Percentiles rank a stretch among this genome's conserved stretches.
phyloP scores from a whole-genome alignment of 2,888 invertebrate species.

The Tenthredo scrophulariae region DNA sequence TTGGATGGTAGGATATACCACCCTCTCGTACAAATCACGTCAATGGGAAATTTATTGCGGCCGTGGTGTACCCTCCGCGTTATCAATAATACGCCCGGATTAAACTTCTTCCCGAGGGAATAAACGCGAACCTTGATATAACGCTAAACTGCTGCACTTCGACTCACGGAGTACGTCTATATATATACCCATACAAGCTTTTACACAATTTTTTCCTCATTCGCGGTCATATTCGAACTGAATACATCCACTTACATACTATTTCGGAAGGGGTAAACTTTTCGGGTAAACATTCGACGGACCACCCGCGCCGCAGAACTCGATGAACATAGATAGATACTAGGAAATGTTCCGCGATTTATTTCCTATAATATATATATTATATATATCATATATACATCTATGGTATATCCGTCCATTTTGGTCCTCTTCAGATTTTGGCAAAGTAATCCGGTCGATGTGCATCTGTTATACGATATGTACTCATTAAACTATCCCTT shows the following conservation, averaged over 20 bases:
- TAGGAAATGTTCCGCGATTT: neutral
- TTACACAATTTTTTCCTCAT: neutral
- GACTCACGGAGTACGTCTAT: neutral
- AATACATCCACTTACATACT: neutral
- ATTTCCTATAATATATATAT: neutral
- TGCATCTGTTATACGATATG: neutral
- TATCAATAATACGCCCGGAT: slow-evolving; percentile 62
- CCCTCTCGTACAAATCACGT: slow-evolving; percentile 71
- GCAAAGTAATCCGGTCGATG: neutral
- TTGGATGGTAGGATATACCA: slow-evolving; percentile 20
- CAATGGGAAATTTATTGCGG: slow-evolving; percentile 70
- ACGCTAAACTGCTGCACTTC: slow-evolving; percentile 17
- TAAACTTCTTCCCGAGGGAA: slow-evolving; percentile 42
- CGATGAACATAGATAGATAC: neutral
- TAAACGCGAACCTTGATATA: neutral
- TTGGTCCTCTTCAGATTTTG: neutral
- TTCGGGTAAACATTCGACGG: neutral
- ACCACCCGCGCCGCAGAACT: neutral
- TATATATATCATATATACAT: neutral
- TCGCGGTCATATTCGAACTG: neutral
- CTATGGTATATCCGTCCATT: neutral
- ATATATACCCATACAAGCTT: neutral
- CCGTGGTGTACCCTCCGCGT: slow-evolving; percentile 59
- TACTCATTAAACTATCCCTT: neutral
- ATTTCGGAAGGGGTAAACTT: neutral